phyloP scores from a whole-genome alignment of 2,888 invertebrate species.

The Notodonta ziczac region DNA sequence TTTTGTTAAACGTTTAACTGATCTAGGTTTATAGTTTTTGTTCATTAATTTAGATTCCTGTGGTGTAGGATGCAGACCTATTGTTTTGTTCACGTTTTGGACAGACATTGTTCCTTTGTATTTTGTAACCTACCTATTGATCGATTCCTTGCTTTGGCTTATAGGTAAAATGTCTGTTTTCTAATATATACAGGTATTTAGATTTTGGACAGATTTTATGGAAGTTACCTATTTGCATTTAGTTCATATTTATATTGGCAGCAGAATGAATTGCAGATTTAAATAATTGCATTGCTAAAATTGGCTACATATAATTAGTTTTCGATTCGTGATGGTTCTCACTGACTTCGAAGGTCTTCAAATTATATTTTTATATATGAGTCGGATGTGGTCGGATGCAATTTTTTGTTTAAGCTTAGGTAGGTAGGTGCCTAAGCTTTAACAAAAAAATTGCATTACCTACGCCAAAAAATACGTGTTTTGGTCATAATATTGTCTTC shows the following conservation, averaged over 20 bases:
- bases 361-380: not conserved
- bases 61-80: constrained; percentile 5
- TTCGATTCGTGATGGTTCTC: not conserved
- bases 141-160: not conserved
- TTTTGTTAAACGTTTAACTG: constrained; percentile 42
- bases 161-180: not conserved
- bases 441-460: too few species aligned
- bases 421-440: too few species aligned
- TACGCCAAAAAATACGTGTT: too few species aligned
- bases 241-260: not conserved
- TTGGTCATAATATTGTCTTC: too few species aligned
- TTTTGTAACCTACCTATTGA: not conserved
- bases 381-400: not conserved
- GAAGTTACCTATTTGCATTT: not conserved
- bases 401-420: too few species aligned
- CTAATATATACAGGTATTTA: not conserved
- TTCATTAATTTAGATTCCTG: constrained; percentile 7
- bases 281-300: constrained; percentile 3
- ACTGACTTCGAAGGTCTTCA: not conserved
- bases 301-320: constrained; percentile 1
- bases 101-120: constrained; percentile 5
- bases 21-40: constrained; percentile 16
- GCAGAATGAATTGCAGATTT: not conserved
- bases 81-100: constrained; percentile 9
- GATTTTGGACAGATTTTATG: not conserved